Base-by-base conservation (phyloP, 2,888 invertebrate genomes). In the Parnassius glacialis region DNA sequence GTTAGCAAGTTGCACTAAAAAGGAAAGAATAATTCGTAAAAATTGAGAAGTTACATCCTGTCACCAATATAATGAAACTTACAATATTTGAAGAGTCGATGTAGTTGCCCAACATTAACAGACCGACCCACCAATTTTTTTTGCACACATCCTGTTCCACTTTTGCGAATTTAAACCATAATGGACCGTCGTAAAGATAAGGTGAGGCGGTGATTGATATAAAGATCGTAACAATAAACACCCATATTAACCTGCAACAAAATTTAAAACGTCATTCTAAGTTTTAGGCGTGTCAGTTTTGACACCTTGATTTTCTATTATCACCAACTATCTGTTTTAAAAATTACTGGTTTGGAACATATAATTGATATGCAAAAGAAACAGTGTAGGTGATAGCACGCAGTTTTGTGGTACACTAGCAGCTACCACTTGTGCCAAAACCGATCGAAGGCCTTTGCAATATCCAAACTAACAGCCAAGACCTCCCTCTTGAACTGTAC, bases 71-170 rank as follows among this genome's bases (percentile, higher is more conserved):
- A 34, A 42, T 50, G 12, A 3, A n/a, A 65, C 67, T 70, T 65
- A 76, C 76, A 59, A 70, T 66, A 45, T 70, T 65, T 25, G 57
- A 20, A n/a, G 64, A 65, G 10, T 68, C 67, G 0, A 71, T 3
- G 57, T 78, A 70, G 25, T 69, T 74, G 16, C 70, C 74, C 0
- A 75, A 53, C 81, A 81, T 79, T 3, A 81, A 62, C 0, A 80
- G n/a, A n/a, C 25, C 20, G 67, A 65, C 59, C 75, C 70, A 74
- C 79, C 79, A 80, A 57, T 68, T 68, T 7, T 74, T 66, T 0
- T 48, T 45, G 25, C 81, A 81, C 0, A 65, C 56, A 7, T 61
- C 58, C 0, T 63, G 48, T 12, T 81, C 80, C 0, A 5, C 0
- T 0, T 59, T 47, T 1, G 48, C 63, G 1, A 50, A 1, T 0